Evolutionary conservation across 1,140 invertebrate species (phyloP), one percentile per base, ranked within the genome.

Genomic region (Anthonomus grandis): DNA sequence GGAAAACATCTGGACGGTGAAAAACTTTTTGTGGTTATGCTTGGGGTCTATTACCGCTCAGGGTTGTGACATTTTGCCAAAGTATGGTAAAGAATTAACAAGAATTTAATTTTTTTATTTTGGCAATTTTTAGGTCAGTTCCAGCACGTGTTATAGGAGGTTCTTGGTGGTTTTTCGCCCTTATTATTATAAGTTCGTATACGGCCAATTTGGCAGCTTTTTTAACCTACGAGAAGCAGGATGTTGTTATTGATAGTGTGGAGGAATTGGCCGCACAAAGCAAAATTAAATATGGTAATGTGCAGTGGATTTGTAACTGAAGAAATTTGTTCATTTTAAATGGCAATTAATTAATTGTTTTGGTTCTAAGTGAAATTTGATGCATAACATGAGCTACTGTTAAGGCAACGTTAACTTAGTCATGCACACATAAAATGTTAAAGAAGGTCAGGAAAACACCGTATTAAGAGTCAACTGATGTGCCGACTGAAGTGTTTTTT

Each of bases 121-220:
- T 55, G n/a, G n/a, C n/a, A n/a, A 17, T 19, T 51, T 66, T 23
- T 23, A 86, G 86, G 66, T 84, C 86, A n/a, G 78, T 86, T 1
- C 85, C 85, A 1, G 86, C 90, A 3, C 78, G 91, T 15, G 83
- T 90, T 0, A 84, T 86, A 13, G 86, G 86, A 0, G 91, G 89
- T 78, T 86, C 87, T 44, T 97, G 94, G 93, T 97, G 92, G 92
- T 94, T 97, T 69, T 97, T 97, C 69, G 90, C 90, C 0, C 78
- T 97, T 9, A 97, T 97, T 63, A 93, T 98, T 75, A 89, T 93
- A 9, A 93, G 93, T 9, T 95, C 93, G 0, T 98, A 98, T 71
- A 98, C 94, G 0, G 95, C 95, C 6, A 97, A 97, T 76, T 78
- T 97, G 51, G 93, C 95, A 3, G 94, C 95, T 9, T 97, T 95